These are phyloP conservation scores for Ciona savignyi DNA, from an alignment of 23 tunicate genomes.

Conservation along the genomic window DNA sequence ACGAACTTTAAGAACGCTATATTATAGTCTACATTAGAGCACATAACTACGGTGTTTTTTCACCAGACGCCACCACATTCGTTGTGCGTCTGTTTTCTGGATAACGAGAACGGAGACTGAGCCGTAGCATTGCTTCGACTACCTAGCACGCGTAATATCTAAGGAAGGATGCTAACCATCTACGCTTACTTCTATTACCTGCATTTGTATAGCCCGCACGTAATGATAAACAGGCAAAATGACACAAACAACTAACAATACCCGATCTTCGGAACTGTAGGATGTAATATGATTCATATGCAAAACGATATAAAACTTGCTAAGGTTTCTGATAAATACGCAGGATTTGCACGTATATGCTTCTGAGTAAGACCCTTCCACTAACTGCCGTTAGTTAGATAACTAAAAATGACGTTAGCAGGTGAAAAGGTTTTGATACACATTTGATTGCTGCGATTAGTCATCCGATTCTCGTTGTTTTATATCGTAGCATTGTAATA, in stretches of 20 bases:
- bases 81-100: no score
- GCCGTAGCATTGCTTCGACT: no score
- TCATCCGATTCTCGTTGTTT: neutral
- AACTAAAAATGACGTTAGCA: neutral
- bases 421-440: neutral
- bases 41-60: no score
- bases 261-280: no score
- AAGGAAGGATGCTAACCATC: neutral
- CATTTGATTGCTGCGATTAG: neutral
- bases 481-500: neutral
- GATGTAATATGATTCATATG: no score
- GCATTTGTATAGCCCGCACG: neutral
- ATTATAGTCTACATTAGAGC: no score
- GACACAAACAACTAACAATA: no score
- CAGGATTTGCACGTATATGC: neutral
- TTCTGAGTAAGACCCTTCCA: neutral
- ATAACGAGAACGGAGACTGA: no score
- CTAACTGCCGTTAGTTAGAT: neutral
- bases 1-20: no score
- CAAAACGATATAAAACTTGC: neutral
- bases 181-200: neutral
- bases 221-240: neutral
- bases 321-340: neutral
- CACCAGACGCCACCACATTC: no score
- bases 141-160: no score